Conservation (phyloP, 2,797 vertebrate species). For the Chloroceryle amazona region DNA sequence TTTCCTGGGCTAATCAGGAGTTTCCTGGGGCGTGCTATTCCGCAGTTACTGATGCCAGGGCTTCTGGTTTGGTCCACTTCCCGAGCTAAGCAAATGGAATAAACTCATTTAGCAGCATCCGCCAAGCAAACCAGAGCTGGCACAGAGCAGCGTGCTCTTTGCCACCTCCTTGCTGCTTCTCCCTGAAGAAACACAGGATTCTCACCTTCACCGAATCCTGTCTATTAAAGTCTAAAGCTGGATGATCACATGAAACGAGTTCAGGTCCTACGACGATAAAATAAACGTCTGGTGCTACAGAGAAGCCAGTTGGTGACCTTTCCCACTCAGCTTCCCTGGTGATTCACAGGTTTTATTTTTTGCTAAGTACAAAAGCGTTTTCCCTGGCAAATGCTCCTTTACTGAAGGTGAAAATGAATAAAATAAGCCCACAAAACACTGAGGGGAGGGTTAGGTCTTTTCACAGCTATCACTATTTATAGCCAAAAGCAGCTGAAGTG, state of each 20-base stretch:
- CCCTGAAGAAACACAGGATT: background rate
- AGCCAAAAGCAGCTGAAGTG: constrained; percentile 1
- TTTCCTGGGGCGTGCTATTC: rapidly evolving
- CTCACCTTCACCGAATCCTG: background rate
- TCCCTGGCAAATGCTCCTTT: constrained; percentile 17
- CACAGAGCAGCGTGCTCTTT: background rate
- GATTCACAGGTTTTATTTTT: constrained; percentile 56
- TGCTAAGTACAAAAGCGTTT: constrained; percentile 46
- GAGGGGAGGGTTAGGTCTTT: constrained; percentile 15
- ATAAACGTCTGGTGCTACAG: background rate
- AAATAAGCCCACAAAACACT: constrained; percentile 2
- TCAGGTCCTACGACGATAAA: background rate
- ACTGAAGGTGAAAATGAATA: constrained; percentile 54
- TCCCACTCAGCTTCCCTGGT: constrained; percentile 13
- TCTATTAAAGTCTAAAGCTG: background rate
- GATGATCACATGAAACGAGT: background rate
- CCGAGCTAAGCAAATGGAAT: background rate
- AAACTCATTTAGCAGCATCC: background rate
- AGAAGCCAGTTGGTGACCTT: constrained; percentile 49
- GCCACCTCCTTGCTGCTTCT: background rate
- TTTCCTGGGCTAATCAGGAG: background rate
- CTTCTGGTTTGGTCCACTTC: background rate
- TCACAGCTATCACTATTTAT: constrained; percentile 23
- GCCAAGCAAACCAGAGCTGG: background rate
- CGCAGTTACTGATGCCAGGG: rapidly evolving